phyloP scores from a whole-genome alignment of 1,140 invertebrate species.

The Coenobita brevimanus region DNA sequence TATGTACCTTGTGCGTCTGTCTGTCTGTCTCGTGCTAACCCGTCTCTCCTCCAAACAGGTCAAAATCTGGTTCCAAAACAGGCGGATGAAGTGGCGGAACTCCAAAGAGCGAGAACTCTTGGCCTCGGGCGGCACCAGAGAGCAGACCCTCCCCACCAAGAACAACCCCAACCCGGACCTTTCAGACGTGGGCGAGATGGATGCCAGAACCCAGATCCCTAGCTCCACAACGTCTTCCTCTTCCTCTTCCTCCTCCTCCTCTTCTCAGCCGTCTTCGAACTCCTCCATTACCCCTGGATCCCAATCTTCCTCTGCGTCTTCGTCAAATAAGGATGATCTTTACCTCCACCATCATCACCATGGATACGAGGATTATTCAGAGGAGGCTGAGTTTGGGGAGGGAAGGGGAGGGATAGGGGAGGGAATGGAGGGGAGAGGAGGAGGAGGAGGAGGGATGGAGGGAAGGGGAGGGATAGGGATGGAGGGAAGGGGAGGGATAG shows the following conservation, averaged over 20 bases:
- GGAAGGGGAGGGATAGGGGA: too few species aligned
- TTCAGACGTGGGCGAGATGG: slow-evolving; percentile 83
- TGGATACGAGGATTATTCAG: too few species aligned
- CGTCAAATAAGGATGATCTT: too few species aligned
- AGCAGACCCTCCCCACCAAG: slow-evolving; percentile 96
- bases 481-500: too few species aligned
- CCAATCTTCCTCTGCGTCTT: too few species aligned
- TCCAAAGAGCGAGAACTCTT: slow-evolving; percentile 96
- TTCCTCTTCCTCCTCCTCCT: not conserved
- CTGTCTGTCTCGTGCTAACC: too few species aligned
- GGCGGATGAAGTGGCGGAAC: slow-evolving; percentile 97
- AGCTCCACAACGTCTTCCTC: not conserved
- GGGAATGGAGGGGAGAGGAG: too few species aligned
- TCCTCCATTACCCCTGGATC: not conserved
- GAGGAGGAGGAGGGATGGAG: too few species aligned
- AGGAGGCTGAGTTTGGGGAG: not conserved
- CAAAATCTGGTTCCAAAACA: slow-evolving; percentile 97
- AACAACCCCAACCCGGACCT: slow-evolving; percentile 97
- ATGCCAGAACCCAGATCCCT: not conserved
- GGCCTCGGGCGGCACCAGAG: slow-evolving; percentile 91
- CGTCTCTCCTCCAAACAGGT: too few species aligned
- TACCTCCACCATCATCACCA: too few species aligned
- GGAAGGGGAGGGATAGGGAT: too few species aligned
- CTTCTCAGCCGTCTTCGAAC: slow-evolving; percentile 17
- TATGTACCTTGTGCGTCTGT: too few species aligned